Percentiles rank a stretch among this genome's conserved stretches.
phyloP scores from a whole-genome alignment of 2,888 invertebrate genomes.

The Steinernema scapterisci region DNA sequence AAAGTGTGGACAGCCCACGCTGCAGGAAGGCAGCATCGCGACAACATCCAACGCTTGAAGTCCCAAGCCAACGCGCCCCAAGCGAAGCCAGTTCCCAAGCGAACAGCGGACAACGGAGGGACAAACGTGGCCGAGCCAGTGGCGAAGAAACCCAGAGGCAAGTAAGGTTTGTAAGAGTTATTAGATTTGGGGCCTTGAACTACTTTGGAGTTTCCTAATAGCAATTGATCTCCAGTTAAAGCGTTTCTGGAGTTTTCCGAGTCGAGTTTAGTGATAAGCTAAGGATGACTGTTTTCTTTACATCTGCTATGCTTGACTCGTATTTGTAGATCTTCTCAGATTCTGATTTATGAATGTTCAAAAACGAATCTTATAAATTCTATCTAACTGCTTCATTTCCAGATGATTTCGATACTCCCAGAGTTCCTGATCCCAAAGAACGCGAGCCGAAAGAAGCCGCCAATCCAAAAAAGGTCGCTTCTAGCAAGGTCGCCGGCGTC shows the following conservation, averaged over 20 bases:
- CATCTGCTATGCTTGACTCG: too few relatives aligned
- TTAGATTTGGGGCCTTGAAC: too few relatives aligned
- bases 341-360: too few relatives aligned
- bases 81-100: background rate
- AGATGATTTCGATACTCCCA: conserved; percentile 3
- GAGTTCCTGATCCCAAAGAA: background rate
- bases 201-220: too few relatives aligned
- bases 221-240: too few relatives aligned
- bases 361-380: too few relatives aligned
- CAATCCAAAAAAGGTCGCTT: background rate
- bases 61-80: background rate
- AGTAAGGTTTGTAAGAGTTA: too few relatives aligned
- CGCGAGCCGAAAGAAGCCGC: background rate
- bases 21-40: conserved; percentile 13
- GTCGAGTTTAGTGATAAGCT: too few relatives aligned
- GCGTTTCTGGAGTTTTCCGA: too few relatives aligned
- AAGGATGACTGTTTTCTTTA: too few relatives aligned
- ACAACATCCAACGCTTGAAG: conserved; percentile 5
- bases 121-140: background rate
- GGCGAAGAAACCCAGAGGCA: conserved; percentile 12
- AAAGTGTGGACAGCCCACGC: conserved; percentile 11
- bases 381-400: background rate
- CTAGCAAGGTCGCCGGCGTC: background rate
- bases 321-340: too few relatives aligned
- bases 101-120: background rate